These are phyloP conservation scores for Diachrysia chrysitis DNA, from an alignment of 2,888 invertebrate species.

Conservation along the genomic window DNA sequence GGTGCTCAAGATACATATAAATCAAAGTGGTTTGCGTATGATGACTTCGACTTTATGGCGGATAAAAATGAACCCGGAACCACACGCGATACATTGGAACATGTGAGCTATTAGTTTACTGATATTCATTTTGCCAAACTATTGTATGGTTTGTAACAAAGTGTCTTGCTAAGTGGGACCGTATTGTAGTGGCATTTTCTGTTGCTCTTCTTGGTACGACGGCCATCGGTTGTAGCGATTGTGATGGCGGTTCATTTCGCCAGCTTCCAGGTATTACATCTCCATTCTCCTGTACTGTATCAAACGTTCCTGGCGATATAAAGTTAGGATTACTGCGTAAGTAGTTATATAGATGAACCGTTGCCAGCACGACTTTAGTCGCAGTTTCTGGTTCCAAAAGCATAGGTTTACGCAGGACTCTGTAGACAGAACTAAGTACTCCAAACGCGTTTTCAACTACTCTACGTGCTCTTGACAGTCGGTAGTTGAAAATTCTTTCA, in stretches of 20 bases:
- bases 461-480: conserved; percentile 43
- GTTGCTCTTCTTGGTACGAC: conserved; percentile 53
- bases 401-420: conserved; percentile 53
- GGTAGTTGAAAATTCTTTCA: conserved; percentile 47
- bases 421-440: conserved; percentile 38
- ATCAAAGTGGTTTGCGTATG: conserved; percentile 47
- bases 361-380: conserved; percentile 47
- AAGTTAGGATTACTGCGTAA: conserved; percentile 41
- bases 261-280: conserved; percentile 55
- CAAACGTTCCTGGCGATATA: conserved; percentile 47
- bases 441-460: conserved; percentile 38
- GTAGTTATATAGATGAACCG: conserved; percentile 53
- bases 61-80: conserved; percentile 54
- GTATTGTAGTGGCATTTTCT: conserved; percentile 49
- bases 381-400: conserved; percentile 54
- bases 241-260: conserved; percentile 53
- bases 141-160: conserved; percentile 53
- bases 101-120: conserved; percentile 44
- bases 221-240: conserved; percentile 50
- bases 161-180: conserved; percentile 53
- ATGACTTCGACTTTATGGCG: conserved; percentile 54
- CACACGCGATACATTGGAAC: conserved; percentile 48
- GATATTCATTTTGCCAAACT: conserved; percentile 58
- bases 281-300: conserved; percentile 48
- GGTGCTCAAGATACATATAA: conserved; percentile 36